Conservation (phyloP, 2,797 vertebrate species). For the Myripristis murdjan region DNA sequence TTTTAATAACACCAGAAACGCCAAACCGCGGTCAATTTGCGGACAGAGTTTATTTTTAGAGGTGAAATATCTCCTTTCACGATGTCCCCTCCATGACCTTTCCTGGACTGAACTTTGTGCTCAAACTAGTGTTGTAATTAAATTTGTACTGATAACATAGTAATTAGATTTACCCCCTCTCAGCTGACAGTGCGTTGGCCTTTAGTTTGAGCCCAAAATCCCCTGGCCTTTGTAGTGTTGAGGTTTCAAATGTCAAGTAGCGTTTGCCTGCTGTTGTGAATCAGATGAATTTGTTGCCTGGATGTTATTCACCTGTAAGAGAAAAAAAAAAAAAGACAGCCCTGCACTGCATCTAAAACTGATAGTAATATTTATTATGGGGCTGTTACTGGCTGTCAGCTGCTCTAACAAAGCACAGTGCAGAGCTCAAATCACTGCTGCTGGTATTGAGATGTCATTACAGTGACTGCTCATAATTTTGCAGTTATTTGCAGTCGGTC, state of each 20-base stretch:
- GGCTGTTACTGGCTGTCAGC: not conserved
- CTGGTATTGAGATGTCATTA: not conserved
- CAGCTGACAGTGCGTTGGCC: no score
- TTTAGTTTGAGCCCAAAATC: no score
- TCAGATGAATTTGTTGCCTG: not conserved
- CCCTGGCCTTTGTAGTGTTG: no score
- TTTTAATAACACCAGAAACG: no score
- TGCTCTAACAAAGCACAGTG: not conserved
- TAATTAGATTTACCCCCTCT: no score
- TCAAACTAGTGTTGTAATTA: no score
- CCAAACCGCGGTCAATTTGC: no score
- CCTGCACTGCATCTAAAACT: not conserved
- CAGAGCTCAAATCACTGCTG: not conserved
- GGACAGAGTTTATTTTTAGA: no score
- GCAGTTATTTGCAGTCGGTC: constrained; percentile 3
- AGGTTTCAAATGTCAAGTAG: not conserved
- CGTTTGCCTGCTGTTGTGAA: not conserved
- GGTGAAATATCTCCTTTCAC: not conserved
- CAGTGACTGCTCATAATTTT: not conserved
- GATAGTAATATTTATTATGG: not conserved
- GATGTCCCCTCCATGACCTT: not conserved
- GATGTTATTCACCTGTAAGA: not conserved
- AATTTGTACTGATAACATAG: no score
- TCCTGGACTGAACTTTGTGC: no score
- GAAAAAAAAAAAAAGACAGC: not conserved